Evolutionary conservation across 2,888 invertebrate genomes (phyloP).

Genomic region (Agelastica alni): DNA sequence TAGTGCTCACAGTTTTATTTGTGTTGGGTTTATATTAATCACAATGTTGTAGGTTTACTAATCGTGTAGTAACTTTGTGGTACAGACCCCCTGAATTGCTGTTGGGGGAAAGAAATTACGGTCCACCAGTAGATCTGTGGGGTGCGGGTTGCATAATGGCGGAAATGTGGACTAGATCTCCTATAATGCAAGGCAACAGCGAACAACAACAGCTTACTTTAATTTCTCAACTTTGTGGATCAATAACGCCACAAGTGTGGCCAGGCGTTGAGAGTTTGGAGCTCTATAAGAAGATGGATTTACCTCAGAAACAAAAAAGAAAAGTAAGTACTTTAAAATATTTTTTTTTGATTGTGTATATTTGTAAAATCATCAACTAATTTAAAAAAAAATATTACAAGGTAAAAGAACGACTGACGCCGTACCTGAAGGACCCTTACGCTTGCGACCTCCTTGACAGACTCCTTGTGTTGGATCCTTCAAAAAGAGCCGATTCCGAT

Average conservation of each 20-base stretch:
- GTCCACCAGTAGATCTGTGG: conserved; percentile 96
- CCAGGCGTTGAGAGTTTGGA: conserved; percentile 90
- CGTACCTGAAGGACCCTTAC: conserved; percentile 88
- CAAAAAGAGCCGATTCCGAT: conserved; percentile 86
- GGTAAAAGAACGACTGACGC: conserved; percentile 81
- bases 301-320: conserved; percentile 84
- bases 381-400: conserved; percentile 39
- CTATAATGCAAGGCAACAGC: conserved; percentile 94
- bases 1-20: conserved; percentile 19
- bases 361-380: background rate
- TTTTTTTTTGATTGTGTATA: background rate
- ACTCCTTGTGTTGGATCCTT: conserved; percentile 88
- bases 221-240: conserved; percentile 95
- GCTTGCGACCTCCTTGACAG: conserved; percentile 94
- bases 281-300: conserved; percentile 83
- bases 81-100: conserved; percentile 77
- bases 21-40: background rate
- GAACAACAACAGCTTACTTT: conserved; percentile 95
- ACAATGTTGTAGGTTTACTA: conserved; percentile 76
- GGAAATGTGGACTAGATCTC: conserved; percentile 97
- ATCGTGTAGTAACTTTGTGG: conserved; percentile 97
- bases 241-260: conserved; percentile 92
- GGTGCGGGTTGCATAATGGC: conserved; percentile 99
- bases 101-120: conserved; percentile 89
- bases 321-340: conserved; percentile 60